Evolutionary conservation across 2,888 invertebrate species (phyloP), one percentile per base, ranked within the genome.

Genomic region (Agrilus biguttatus): DNA sequence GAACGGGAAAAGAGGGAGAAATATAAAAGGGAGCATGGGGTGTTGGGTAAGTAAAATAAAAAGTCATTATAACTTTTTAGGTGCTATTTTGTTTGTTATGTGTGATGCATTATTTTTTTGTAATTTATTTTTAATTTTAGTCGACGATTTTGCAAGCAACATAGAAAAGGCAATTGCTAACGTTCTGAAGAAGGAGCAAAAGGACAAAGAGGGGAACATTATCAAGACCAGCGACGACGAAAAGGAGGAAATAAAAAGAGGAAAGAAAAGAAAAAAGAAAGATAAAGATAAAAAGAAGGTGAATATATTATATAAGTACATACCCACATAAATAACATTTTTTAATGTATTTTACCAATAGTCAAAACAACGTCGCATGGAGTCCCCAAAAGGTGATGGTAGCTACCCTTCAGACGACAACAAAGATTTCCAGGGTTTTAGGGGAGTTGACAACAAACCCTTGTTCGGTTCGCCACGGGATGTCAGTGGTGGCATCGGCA

Each of bases 161-260:
- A 78, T 87, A 51, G 85, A 86, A 62, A 83, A 83, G 60, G 82
- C 83, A 10, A 78, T 87, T 49, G 78, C 80, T 44, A 82, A 78
- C 46, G 83, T 77, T 8, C 67, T 87, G 60, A 83, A 82, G 51
- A 83, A 80, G 60, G 78, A 77, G 52, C 75, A 53, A 37, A 43
- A 50, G 39, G 28, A 39, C 42, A 46, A 21, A 14, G 37, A 58
- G 56, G 45, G 68, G 71, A 28, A 28, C 49, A 58, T 52, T 44
- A 57, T 61, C 46, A 62, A 60, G 33, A 53, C 49, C 3, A 55
- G 54, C 39, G 70, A 70, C 41, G 69, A 55, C 8, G 55, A 59
- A 43, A 56, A 68, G 17, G 72, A 73, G 42, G 73, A 73, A 37
- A 72, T 70, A 43, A 69, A 71, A 47, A 71, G 73, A 55, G 68